Evolutionary conservation across 2,113 vertebrate species (phyloP), one percentile per base, ranked within the genome.

Genomic region (Rhabdomys dilectus): DNA sequence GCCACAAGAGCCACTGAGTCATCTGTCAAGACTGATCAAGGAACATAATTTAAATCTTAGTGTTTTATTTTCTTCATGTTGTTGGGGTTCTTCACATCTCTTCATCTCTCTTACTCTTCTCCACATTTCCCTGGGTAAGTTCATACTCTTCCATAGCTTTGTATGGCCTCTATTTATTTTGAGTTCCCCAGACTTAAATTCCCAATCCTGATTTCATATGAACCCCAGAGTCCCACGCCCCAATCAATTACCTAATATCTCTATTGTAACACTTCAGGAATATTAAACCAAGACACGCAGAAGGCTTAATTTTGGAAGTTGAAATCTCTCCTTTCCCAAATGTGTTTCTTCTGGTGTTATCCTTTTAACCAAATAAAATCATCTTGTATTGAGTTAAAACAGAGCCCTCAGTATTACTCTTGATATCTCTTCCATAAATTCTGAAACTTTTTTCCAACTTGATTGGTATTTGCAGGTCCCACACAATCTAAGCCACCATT

Each of bases 171-270:
- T 66, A 22, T 29, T 77, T 89, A 56, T 77, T 68, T 81, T 77
- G 86, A 81, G 51, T 92, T 92, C 64, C 22, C 39, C 29, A 89
- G 34, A 45, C 39, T 90, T 91, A 82, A 45, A 66, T 90, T 51
- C 64, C 12, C 26, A 93, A 12, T 5, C 2, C 36, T 26, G 15
- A 39, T 88, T 19, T 81, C 26, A 88, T 86, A 48, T 66, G n/a
- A 95, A 53, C 15, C 72, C 78, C 0, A 39, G 29, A 66, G 51
- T 75, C 19, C 17, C 39, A 56, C n/a, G 78, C 66, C 13, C 10
- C 4, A 77, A 70, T 2, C 21, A 31, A 17, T 73, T 70, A 87
- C 11, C 39, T 75, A 91, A 39, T 75, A 92, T 53, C 29, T 89
- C 51, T 31, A 42, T 21, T 72, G 0, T n/a, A 24, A 88, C 56